These are phyloP conservation scores for Chiloscyllium plagiosum DNA, from an alignment of 2,113 vertebrate species.

Conservation along the genomic window DNA sequence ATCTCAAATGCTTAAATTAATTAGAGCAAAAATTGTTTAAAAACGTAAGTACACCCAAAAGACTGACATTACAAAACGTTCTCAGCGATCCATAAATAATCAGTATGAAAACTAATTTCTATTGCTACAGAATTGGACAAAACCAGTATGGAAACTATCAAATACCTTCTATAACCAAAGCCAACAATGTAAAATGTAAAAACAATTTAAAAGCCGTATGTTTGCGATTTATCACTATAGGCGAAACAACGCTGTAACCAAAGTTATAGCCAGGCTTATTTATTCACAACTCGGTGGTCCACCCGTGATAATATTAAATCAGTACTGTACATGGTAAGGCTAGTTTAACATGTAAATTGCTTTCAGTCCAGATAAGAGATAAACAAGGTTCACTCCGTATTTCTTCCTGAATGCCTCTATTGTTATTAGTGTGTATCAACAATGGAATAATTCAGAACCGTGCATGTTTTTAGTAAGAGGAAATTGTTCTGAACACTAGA, in stretches of 20 bases:
- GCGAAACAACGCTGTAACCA: background rate
- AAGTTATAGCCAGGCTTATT: background rate
- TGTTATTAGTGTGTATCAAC: slow-evolving; percentile 3
- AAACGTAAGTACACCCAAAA: background rate
- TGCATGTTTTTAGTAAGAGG: background rate
- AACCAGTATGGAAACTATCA: background rate
- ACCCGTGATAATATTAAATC: slow-evolving; percentile 20
- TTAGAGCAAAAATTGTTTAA: slow-evolving; percentile 8
- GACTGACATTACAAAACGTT: background rate
- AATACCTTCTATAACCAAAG: background rate
- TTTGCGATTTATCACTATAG: background rate
- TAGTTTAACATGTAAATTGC: slow-evolving; percentile 37
- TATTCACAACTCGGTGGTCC: slow-evolving; percentile 30
- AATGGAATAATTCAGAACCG: background rate
- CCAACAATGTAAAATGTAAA: background rate
- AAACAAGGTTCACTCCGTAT: slow-evolving; percentile 24
- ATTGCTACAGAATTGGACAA: background rate
- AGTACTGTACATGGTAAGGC: slow-evolving; percentile 30
- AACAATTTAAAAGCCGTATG: background rate
- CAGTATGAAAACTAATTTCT: slow-evolving; percentile 27
- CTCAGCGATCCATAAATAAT: slow-evolving; percentile 13
- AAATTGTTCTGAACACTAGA: slow-evolving; percentile 3
- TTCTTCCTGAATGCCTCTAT: slow-evolving; percentile 25
- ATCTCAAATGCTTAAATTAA: background rate
- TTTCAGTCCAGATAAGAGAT: slow-evolving; percentile 31